Percentiles rank a stretch among this genome's conserved stretches.
phyloP scores from a whole-genome alignment of 1,140 invertebrate species.

The Drosophila pseudoobscura region DNA sequence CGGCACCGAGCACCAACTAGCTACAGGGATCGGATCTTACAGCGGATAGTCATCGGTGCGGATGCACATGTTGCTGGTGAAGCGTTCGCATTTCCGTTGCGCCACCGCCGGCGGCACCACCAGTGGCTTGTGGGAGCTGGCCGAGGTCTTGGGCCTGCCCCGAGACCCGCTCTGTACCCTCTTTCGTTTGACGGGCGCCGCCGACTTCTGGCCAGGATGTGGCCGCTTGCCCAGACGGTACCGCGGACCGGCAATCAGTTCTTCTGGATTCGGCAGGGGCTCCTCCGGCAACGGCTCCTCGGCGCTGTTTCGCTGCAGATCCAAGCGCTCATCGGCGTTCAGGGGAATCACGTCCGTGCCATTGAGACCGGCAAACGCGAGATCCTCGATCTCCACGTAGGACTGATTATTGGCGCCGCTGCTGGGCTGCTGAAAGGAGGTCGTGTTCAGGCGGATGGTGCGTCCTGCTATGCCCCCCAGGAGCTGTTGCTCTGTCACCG shows the following conservation, averaged over 20 bases:
- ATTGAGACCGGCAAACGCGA: slow-evolving; percentile 76
- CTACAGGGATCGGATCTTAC: slow-evolving; percentile 84
- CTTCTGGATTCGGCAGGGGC: slow-evolving; percentile 72
- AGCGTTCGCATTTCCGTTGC: slow-evolving; percentile 87
- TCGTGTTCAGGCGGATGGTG: slow-evolving; percentile 69
- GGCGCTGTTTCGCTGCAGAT: slow-evolving; percentile 37
- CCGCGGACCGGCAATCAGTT: slow-evolving; percentile 73
- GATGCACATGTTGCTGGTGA: slow-evolving; percentile 90
- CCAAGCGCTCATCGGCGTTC: slow-evolving; percentile 45
- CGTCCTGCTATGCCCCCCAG: slow-evolving; percentile 59
- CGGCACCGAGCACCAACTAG: slow-evolving; percentile 28
- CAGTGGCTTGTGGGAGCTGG: slow-evolving; percentile 55
- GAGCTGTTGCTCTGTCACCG: slow-evolving; percentile 66
- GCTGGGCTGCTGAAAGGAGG: slow-evolving; percentile 58
- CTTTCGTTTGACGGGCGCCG: slow-evolving; percentile 61
- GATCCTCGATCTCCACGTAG: slow-evolving; percentile 70
- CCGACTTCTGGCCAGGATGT: slow-evolving; percentile 39
- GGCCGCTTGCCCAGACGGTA: slow-evolving; percentile 64
- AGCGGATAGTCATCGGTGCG: slow-evolving; percentile 90
- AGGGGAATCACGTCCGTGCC: slow-evolving; percentile 55
- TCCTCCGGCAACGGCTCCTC: slow-evolving; percentile 43
- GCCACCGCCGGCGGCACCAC: slow-evolving; percentile 32
- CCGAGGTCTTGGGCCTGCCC: slow-evolving; percentile 56
- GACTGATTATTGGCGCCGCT: slow-evolving; percentile 10
- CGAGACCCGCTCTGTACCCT: slow-evolving; percentile 40